These are phyloP conservation scores for Oscheius sp. DNA, from an alignment of 2,888 invertebrate species.

Conservation along the genomic window DNA sequence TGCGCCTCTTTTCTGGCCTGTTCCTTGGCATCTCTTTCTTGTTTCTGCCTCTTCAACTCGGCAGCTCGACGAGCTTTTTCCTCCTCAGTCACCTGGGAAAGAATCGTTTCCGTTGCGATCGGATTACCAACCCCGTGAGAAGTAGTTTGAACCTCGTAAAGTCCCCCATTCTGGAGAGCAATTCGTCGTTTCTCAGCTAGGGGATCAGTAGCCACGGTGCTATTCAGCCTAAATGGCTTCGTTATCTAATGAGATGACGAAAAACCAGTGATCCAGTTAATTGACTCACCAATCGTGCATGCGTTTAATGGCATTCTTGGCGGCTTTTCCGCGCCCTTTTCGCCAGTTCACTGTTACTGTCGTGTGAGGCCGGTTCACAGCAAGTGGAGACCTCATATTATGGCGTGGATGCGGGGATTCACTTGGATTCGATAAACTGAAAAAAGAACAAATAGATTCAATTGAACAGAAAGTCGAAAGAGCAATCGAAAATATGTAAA, in stretches of 20 bases:
- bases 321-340: conserved; percentile 47
- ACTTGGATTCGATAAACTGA: conserved; percentile 29
- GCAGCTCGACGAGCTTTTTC: conserved; percentile 26
- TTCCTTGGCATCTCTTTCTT: conserved; percentile 6
- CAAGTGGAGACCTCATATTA: conserved; percentile 49
- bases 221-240: conserved; percentile 9
- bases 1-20: conserved; percentile 13
- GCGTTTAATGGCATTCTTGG: conserved; percentile 33
- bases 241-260: neutral
- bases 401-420: conserved; percentile 31
- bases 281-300: conserved; percentile 24
- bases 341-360: conserved; percentile 43
- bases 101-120: neutral
- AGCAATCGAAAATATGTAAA: conserved; percentile 4
- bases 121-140: conserved; percentile 11
- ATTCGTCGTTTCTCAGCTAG: conserved; percentile 15
- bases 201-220: conserved; percentile 16
- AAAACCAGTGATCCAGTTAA: neutral
- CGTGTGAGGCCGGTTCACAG: conserved; percentile 52
- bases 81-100: conserved; percentile 13
- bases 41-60: neutral
- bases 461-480: neutral
- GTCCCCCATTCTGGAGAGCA: neutral
- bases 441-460: neutral
- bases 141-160: conserved; percentile 3